Percentiles rank a stretch among this genome's conserved stretches.
Evolutionary conservation across 64 coral and sea anemone species (phyloP).

Genomic region (Stichodactyla mertensii): DNA sequence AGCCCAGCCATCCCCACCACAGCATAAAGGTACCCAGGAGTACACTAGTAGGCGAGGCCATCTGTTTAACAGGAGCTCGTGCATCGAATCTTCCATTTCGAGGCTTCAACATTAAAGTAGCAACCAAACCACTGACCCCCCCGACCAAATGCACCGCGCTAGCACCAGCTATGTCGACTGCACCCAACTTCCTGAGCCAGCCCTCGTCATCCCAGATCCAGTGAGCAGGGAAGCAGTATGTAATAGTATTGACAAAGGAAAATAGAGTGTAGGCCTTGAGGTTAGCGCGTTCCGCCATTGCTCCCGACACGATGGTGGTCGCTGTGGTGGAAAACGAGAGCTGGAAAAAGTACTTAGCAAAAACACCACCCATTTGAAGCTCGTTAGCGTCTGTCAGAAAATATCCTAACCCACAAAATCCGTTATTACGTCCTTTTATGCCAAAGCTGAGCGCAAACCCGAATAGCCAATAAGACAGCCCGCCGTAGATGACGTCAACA

Average conservation of each 20-base stretch:
- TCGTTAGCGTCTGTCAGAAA: constrained; percentile 52
- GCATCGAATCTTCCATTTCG: constrained; percentile 43
- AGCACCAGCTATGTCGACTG: constrained; percentile 44
- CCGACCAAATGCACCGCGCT: constrained; percentile 51
- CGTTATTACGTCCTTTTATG: neutral
- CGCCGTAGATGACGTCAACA: constrained; percentile 46
- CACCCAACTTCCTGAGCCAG: constrained; percentile 27
- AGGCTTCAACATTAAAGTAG: constrained; percentile 64
- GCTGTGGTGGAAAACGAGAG: constrained; percentile 60
- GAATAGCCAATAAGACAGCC: constrained; percentile 54
- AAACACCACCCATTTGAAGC: constrained; percentile 42
- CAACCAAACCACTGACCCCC: constrained; percentile 48
- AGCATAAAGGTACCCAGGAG: constrained; percentile 82
- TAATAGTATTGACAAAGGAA: constrained; percentile 58
- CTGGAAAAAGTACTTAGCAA: constrained; percentile 52
- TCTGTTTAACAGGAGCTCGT: constrained; percentile 14
- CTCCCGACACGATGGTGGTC: constrained; percentile 56
- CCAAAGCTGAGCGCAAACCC: constrained; percentile 54
- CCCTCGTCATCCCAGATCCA: constrained; percentile 54
- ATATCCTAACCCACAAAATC: constrained; percentile 42
- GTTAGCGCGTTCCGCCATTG: constrained; percentile 47
- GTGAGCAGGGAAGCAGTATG: constrained; percentile 53
- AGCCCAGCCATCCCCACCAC: constrained; percentile 89
- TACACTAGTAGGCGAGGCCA: constrained; percentile 74
- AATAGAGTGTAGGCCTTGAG: constrained; percentile 41